phyloP scores from a whole-genome alignment of 2,113 vertebrate species.

The Actinemys pallida region DNA sequence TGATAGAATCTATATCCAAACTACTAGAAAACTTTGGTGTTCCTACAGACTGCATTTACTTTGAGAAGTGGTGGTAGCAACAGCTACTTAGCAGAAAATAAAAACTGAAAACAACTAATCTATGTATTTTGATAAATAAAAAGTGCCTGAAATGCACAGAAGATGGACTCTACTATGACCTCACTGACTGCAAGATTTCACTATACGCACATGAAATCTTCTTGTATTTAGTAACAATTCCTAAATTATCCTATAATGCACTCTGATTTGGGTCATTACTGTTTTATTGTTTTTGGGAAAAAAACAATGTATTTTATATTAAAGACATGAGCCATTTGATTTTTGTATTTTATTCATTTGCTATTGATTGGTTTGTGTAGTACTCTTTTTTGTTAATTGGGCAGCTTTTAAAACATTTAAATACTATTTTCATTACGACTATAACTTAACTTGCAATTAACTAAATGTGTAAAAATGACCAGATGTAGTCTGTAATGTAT shows the following conservation, averaged over 20 bases:
- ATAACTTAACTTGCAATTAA: neutral
- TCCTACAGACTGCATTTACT: constrained; percentile 85
- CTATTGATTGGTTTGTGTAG: neutral
- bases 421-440: neutral
- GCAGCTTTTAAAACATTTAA: neutral
- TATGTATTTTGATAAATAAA: neutral
- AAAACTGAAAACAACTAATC: neutral
- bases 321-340: constrained; percentile 22
- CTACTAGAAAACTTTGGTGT: constrained; percentile 83
- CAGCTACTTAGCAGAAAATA: neutral
- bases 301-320: constrained; percentile 39
- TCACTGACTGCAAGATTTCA: constrained; percentile 19
- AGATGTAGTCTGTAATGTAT: neutral
- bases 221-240: neutral
- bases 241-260: constrained; percentile 37
- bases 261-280: neutral
- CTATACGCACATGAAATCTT: constrained; percentile 1
- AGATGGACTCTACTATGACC: constrained; percentile 5
- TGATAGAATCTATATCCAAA: constrained; percentile 90
- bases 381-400: constrained; percentile 23
- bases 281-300: constrained; percentile 13
- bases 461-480: neutral
- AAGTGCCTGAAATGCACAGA: neutral
- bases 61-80: constrained; percentile 97
- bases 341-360: constrained; percentile 28